Evolutionary conservation across 92 coral and sea anemone genomes (phyloP).

Genomic region (Actinernus sp.): DNA sequence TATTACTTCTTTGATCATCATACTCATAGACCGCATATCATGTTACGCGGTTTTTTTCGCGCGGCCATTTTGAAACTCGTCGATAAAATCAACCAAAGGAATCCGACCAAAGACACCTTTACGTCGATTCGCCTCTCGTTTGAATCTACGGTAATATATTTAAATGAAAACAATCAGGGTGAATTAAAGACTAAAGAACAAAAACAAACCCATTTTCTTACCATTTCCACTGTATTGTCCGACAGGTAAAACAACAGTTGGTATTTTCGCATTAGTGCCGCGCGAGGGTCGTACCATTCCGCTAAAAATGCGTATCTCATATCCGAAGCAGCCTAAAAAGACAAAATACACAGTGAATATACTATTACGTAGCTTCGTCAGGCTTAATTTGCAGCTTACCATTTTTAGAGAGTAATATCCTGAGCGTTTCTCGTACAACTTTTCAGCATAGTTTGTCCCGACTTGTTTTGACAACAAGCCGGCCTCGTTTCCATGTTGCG

Average conservation of each 20-base stretch:
- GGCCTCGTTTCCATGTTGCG: slow-evolving; percentile 79
- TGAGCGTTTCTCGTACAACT: not conserved
- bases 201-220: no score
- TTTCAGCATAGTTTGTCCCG: slow-evolving; percentile 6
- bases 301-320: slow-evolving; percentile 93
- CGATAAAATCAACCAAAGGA: no score
- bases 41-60: no score
- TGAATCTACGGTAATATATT: no score
- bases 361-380: not conserved
- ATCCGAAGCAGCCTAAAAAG: slow-evolving; percentile 72
- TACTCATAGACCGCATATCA: no score
- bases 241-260: slow-evolving; percentile 89
- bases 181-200: no score
- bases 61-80: no score
- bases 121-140: no score
- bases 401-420: slow-evolving; percentile 14
- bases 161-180: no score
- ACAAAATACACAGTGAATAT: not conserved
- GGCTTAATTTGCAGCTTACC: slow-evolving; percentile 39
- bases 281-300: slow-evolving; percentile 97
- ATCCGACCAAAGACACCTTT: no score
- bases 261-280: slow-evolving; percentile 94
- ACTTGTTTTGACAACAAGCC: slow-evolving; percentile 86
- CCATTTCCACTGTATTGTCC: slow-evolving; percentile 96
- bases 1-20: no score